Base-by-base conservation (phyloP, 2,888 invertebrate genomes). In the Sinopyrophorus schimmeli region DNA sequence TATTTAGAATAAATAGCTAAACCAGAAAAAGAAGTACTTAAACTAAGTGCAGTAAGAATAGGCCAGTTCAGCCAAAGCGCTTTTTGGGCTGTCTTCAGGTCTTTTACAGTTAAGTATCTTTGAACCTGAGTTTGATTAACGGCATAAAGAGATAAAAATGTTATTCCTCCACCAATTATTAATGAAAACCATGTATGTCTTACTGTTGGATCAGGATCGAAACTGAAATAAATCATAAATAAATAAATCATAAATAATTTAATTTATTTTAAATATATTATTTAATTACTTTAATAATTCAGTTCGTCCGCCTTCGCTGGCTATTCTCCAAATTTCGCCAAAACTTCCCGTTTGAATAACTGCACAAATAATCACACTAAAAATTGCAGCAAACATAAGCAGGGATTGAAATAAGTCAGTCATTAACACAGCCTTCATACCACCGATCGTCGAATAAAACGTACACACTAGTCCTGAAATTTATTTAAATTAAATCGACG, bases 391-490 rank as follows among this genome's bases (percentile, higher is more conserved):
- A 66, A 89, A 92, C 93, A 94, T 94, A 2, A 94, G 76, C 1
- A 86, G 48, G 0, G 91, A 89, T 70, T 90, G 89, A 58, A 92
- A 85, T 1, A 93, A 82, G 66, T 93, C 93, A 0, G 92, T 92
- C 60, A 92, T 82, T 34, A 93, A 73, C 0, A 93, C 92, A 2
- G 93, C 92, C 70, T 93, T 93, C 83, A 93, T 92, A 20, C 93
- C 93, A 10, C 93, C 93, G 54, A 92, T 77, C 1, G 89, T 86
- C 0, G 92, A 90, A 64, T 92, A 92, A 68, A 92, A 88, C 0
- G 91, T 89, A 67, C 92, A 92, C 2, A 85, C 89, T 30, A 87
- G 65, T 1, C 86, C 80, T 68, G 63, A 64, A 66, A 66, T 44
- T n/a, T n/a, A 37, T 32, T 14, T 5, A 27, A 27, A 3, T 27